Conservation (phyloP, 1,140 invertebrate genomes). For the Drosophila bocki region DNA sequence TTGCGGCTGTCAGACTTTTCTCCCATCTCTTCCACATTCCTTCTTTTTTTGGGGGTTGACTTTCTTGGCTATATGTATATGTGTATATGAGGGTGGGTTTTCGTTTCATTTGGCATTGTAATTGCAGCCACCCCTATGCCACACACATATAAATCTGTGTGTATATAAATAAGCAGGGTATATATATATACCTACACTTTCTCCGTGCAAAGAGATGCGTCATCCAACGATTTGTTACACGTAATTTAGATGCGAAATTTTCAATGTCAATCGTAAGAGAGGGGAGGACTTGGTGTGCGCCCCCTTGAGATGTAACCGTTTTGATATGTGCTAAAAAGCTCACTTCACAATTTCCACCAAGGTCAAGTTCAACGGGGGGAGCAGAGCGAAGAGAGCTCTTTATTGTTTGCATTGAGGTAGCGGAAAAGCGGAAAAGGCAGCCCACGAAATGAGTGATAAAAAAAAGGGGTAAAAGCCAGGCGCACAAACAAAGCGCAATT, state of each 20-base stretch:
- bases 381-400: conserved; percentile 27
- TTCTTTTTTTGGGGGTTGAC: conserved; percentile 71
- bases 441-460: conserved; percentile 46
- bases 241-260: conserved; percentile 78
- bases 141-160: conserved; percentile 1
- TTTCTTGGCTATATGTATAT: conserved; percentile 19
- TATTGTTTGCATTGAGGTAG: conserved; percentile 77
- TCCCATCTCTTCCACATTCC: conserved; percentile 1
- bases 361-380: conserved; percentile 72
- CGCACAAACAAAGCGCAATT: conserved; percentile 37
- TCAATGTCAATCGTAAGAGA: conserved; percentile 64
- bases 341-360: conserved; percentile 81
- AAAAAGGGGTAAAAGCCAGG: conserved; percentile 51
- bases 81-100: conserved; percentile 61
- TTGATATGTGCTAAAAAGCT: conserved; percentile 83
- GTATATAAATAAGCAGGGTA: conserved; percentile 3
- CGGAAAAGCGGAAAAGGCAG: conserved; percentile 33
- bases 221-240: conserved; percentile 71
- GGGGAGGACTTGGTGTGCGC: conserved; percentile 25
- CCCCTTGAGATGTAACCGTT: conserved; percentile 77
- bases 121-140: conserved; percentile 71
- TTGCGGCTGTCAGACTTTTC: conserved; percentile 62
- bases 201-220: conserved; percentile 59
- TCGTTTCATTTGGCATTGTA: conserved; percentile 46
- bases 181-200: conserved; percentile 27